Conservation (phyloP, 2,888 invertebrate genomes). For the Elegia similella region DNA sequence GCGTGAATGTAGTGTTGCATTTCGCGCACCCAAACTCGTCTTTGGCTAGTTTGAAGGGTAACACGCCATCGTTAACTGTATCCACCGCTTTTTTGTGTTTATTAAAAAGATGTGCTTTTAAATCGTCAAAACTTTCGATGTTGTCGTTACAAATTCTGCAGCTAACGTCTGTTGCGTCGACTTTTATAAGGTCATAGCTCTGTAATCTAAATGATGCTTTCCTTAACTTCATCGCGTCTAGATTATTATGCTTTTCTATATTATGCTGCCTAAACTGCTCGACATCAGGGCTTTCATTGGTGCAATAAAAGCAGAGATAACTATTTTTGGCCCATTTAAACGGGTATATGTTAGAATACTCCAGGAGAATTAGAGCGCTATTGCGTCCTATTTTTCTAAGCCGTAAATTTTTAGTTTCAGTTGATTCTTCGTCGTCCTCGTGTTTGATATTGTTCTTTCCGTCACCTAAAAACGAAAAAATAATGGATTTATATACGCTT, state of each 20-base stretch:
- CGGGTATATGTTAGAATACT: conserved; percentile 9
- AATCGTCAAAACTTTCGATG: conserved; percentile 14
- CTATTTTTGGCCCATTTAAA: conserved; percentile 3
- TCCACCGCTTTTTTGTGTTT: conserved; percentile 20
- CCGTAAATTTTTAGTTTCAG: background rate
- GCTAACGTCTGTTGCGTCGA: conserved; percentile 20
- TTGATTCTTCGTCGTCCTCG: background rate
- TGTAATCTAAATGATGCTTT: conserved; percentile 9
- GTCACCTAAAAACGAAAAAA: conserved; percentile 16
- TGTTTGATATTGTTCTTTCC: background rate
- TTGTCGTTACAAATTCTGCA: conserved; percentile 26
- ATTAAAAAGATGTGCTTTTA: conserved; percentile 20
- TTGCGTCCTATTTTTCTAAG: conserved; percentile 1
- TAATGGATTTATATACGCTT: background rate
- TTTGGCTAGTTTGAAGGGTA: conserved; percentile 19
- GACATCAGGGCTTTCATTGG: background rate
- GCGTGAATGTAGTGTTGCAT: conserved; percentile 10
- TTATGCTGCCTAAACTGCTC: conserved; percentile 12
- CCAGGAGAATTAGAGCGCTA: conserved; percentile 4
- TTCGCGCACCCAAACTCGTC: conserved; percentile 14
- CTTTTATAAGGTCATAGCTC: conserved; percentile 24
- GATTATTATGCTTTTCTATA: conserved; percentile 1
- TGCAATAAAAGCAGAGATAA: conserved; percentile 16
- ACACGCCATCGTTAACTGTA: conserved; percentile 19
- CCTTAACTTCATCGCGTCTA: conserved; percentile 3